These are phyloP conservation scores for Pristionchus exspectatus DNA, from an alignment of 2,888 invertebrate genomes.

Conservation along the genomic window DNA sequence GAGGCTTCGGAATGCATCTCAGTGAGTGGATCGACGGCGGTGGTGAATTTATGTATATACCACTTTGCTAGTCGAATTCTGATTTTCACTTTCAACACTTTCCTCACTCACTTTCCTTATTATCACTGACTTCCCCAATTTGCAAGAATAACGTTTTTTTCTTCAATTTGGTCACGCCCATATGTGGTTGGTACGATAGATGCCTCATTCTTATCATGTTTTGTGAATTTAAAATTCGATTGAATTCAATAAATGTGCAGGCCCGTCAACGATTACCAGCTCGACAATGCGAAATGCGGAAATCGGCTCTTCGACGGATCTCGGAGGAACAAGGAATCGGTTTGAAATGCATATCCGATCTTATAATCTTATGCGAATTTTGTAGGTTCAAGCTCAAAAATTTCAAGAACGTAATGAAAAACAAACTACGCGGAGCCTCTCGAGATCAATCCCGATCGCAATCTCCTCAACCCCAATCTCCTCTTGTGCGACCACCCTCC, in stretches of 20 bases:
- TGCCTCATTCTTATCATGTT: no score
- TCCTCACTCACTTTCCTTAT: no score
- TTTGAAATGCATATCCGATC: not conserved
- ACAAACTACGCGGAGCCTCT: slow-evolving; percentile 75
- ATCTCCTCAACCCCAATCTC: slow-evolving; percentile 77
- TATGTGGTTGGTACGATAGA: no score
- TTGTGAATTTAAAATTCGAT: no score
- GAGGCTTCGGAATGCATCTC: slow-evolving; percentile 66
- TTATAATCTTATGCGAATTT: not conserved
- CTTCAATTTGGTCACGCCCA: no score
- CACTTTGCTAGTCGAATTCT: no score
- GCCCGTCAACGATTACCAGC: slow-evolving; percentile 52
- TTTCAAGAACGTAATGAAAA: slow-evolving; percentile 78
- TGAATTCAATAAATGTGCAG: not conserved
- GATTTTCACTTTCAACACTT: no score
- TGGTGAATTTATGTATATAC: not conserved
- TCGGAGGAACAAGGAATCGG: slow-evolving; percentile 54
- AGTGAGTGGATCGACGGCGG: slow-evolving; percentile 48
- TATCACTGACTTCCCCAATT: no score
- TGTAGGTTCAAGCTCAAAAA: slow-evolving; percentile 73
- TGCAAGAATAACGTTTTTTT: no score
- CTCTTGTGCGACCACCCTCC: slow-evolving; percentile 77
- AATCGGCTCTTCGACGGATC: slow-evolving; percentile 47
- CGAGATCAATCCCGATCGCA: slow-evolving; percentile 75
- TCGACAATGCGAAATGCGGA: slow-evolving; percentile 55